phyloP scores from a whole-genome alignment of 2,888 invertebrate genomes.

The Heliconius sara region DNA sequence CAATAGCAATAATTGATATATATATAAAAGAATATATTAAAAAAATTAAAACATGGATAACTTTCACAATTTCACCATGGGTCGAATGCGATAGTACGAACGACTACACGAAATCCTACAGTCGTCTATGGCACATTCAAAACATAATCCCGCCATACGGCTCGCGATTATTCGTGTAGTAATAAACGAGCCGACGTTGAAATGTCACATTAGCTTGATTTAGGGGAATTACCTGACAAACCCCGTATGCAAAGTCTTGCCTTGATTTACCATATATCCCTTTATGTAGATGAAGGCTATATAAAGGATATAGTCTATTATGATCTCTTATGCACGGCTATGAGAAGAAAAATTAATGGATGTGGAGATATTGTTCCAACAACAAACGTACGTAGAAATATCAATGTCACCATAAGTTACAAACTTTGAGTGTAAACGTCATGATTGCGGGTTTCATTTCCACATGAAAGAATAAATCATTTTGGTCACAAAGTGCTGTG shows the following conservation, averaged over 20 bases:
- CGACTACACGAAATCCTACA: constrained; percentile 73
- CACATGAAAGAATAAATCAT: no score
- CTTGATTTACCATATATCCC: constrained; percentile 50
- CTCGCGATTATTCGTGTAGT: constrained; percentile 69
- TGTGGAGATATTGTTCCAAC: no score
- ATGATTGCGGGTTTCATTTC: no score
- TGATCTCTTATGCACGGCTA: not conserved
- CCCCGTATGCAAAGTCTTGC: constrained; percentile 50
- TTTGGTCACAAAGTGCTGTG: no score
- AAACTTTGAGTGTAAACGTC: no score
- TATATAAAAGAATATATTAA: constrained; percentile 51
- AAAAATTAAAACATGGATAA: constrained; percentile 65
- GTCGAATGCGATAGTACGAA: constrained; percentile 71
- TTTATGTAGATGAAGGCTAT: constrained; percentile 34
- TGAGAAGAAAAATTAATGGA: not conserved
- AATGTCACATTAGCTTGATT: constrained; percentile 80
- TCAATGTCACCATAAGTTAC: no score
- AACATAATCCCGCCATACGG: constrained; percentile 81
- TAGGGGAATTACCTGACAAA: constrained; percentile 73
- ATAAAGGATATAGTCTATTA: constrained; percentile 31
- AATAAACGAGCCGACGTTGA: constrained; percentile 61
- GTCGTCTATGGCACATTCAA: constrained; percentile 81
- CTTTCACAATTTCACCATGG: constrained; percentile 67
- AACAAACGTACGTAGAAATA: no score
- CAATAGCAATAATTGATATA: not conserved